Evolutionary conservation across 2,113 vertebrate genomes (phyloP).

Genomic region (Narcine bancroftii): DNA sequence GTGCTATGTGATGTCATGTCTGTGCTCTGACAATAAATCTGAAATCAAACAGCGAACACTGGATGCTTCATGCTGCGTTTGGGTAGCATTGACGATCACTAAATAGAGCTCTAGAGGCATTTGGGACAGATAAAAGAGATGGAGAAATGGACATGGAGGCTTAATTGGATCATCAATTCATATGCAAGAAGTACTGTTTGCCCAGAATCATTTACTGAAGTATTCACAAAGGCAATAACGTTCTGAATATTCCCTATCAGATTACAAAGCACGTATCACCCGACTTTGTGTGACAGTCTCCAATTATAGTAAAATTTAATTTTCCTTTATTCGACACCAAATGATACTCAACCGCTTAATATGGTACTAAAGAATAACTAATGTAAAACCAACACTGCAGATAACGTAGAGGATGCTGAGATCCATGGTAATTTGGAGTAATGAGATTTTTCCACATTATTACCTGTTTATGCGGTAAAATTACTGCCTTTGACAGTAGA

Average conservation of each 20-base stretch:
- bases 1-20: too few species aligned
- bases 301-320: neutral
- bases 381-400: neutral
- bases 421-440: neutral
- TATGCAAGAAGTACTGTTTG: neutral
- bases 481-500: neutral
- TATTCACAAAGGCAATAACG: neutral
- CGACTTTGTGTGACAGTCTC: neutral
- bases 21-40: too few species aligned
- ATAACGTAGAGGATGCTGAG: neutral
- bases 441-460: neutral
- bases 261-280: neutral
- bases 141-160: neutral
- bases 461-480: neutral
- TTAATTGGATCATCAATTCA: neutral
- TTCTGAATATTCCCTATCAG: constrained; percentile 32
- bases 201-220: neutral
- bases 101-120: too few species aligned
- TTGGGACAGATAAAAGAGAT: neutral
- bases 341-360: constrained; percentile 2
- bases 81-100: too few species aligned
- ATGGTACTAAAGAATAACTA: neutral
- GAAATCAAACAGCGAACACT: neutral
- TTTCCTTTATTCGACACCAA: neutral
- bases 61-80: neutral